Evolutionary conservation across 2,113 vertebrate species (phyloP), one percentile per base, ranked within the genome.

Genomic region (Ictalurus punctatus): DNA sequence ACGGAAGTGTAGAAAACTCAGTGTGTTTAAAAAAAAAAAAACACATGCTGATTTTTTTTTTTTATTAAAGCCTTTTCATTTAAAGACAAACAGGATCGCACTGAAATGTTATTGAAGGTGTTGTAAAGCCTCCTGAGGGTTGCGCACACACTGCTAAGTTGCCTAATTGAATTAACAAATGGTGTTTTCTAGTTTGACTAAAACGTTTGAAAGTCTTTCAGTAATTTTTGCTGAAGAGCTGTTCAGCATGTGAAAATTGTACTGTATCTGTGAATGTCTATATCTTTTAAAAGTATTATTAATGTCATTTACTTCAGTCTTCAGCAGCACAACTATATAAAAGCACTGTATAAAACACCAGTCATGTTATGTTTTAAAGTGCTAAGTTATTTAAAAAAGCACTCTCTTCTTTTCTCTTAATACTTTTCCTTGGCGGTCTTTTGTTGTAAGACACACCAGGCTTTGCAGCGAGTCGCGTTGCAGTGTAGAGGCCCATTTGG

Each of bases 401-500:
- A 40, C 65, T 86, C 34, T 52, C 30, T 63, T 81, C n/a, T 54
- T 56, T 58, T 58, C 27, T 81, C 7, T 10, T 30, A 56, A 30
- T 56, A 54, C 76, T 86, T 54, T 82, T 44, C 59, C 52, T 59
- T 61, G 71, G 12, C 40, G 59, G 40, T 25, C 86, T 87, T 81
- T 34, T 87, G 61, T 87, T 83, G 34, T 40, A 40, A 58, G 48
- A 40, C 40, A 52, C 30, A 34, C 52, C 34, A 78, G 69, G 88
- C 73, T 40, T 79, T 3, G 44, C 81, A 63, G 71, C 12, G 40
- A 65, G 27, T 88, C 79, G 82, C 86, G 56, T 71, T 65, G 86
- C 79, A 52, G 61, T 23, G 40, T 44, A 88, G 81, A 63, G 74
- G 65, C 88, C 81, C 59, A 84, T 90, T 88, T 90, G 88, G 73